Conservation (phyloP, 2,113 vertebrate genomes). For the Scalopus aquaticus region DNA sequence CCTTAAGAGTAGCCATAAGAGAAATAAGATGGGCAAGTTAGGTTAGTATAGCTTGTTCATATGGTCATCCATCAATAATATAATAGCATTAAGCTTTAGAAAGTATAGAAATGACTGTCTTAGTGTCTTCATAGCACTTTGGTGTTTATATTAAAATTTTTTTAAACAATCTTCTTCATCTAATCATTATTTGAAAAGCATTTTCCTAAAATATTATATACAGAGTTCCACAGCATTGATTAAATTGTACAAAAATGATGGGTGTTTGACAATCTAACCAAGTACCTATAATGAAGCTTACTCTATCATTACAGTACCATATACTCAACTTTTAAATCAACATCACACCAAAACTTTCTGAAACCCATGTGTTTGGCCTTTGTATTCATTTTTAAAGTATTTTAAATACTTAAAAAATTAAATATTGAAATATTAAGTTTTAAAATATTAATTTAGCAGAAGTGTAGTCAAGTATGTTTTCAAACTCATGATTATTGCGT, state of each 20-base stretch:
- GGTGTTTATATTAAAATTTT: neutral
- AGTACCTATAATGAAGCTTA: neutral
- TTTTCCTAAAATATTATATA: slow-evolving; percentile 2
- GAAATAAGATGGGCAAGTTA: neutral
- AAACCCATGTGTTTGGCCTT: neutral
- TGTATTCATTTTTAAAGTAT: slow-evolving; percentile 47
- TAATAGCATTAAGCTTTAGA: neutral
- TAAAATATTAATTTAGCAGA: slow-evolving; percentile 48
- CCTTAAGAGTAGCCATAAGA: neutral
- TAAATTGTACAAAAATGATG: neutral
- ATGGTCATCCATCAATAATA: neutral
- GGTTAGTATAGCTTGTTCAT: neutral
- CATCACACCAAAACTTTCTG: neutral
- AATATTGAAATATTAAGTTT: no score
- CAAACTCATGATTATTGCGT: slow-evolving; percentile 23
- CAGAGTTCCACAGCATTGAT: neutral
- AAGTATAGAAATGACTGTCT: neutral
- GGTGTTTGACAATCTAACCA: neutral
- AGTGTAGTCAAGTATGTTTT: neutral
- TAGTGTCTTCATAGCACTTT: neutral
- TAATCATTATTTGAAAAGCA: slow-evolving; percentile 1
- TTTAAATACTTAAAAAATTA: no score
- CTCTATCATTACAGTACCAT: neutral
- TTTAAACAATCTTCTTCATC: slow-evolving; percentile 6
- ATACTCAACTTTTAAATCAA: slow-evolving; percentile 16